Evolutionary conservation across 2,113 vertebrate genomes (phyloP).

Genomic region (Calidris pugnax): DNA sequence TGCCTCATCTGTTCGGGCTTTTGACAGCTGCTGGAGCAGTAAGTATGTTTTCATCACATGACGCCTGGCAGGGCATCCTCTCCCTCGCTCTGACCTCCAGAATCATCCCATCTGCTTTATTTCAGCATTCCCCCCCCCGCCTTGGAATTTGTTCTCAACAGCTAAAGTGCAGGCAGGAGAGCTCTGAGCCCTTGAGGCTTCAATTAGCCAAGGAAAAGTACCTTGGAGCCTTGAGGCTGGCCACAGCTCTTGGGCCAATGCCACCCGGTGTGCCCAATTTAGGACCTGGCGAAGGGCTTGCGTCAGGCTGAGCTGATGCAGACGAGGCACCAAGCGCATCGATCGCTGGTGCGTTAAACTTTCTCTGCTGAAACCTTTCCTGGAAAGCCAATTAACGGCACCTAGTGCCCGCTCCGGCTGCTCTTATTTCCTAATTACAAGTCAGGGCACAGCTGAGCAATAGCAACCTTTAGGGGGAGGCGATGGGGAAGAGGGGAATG

Average conservation of each 20-base stretch:
- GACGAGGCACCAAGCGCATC: accelerated
- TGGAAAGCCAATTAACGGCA: slow-evolving; percentile 28
- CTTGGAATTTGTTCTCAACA: neutral
- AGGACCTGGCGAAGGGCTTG: neutral
- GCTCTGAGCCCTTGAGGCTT: neutral
- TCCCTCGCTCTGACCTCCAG: neutral
- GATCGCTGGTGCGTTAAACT: neutral
- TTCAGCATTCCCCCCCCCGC: neutral
- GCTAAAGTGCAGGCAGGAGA: neutral
- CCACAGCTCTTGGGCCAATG: neutral
- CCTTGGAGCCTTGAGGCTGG: neutral
- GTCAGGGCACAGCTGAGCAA: neutral
- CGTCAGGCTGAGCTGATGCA: neutral
- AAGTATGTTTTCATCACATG: neutral
- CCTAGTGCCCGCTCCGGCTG: accelerated
- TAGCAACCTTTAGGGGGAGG: neutral
- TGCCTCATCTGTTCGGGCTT: neutral
- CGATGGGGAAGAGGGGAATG: neutral
- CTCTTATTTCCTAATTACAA: slow-evolving; percentile 7
- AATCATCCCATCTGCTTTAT: neutral
- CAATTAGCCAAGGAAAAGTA: neutral
- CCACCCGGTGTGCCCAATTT: neutral
- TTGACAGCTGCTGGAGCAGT: slow-evolving; percentile 28
- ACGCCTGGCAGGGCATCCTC: neutral
- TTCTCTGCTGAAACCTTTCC: neutral